These are phyloP conservation scores for Sebastes kiyomatsui DNA, from an alignment of 2,797 vertebrate genomes.

Conservation along the genomic window DNA sequence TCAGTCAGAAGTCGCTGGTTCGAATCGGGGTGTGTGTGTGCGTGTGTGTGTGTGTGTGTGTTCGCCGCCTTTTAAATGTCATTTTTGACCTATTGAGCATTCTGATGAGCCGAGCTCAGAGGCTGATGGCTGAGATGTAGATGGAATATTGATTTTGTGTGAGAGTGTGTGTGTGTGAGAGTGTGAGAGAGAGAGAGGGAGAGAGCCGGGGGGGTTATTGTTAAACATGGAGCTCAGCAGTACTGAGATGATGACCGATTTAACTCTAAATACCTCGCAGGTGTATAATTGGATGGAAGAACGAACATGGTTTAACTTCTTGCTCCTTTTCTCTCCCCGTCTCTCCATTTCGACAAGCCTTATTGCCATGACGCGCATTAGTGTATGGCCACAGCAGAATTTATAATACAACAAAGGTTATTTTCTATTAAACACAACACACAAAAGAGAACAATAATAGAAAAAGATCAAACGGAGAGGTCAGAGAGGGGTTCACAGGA, in stretches of 20 bases:
- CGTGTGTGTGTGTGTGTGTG: not conserved
- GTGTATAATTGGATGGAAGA: conserved; percentile 28
- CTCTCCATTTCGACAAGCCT: not conserved
- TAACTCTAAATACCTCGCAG: conserved; percentile 35
- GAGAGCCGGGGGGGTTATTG: conserved; percentile 22
- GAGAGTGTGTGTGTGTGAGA: not conserved
- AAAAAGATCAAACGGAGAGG: not conserved
- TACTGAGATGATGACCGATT: conserved; percentile 39
- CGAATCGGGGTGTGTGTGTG: not conserved
- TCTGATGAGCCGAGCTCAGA: conserved; percentile 32
- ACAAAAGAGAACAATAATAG: not conserved
- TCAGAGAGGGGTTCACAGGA: not conserved
- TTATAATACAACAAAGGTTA: not conserved
- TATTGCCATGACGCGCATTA: not conserved
- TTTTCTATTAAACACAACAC: not conserved
- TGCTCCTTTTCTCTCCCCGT: not conserved
- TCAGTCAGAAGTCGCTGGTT: conserved; percentile 26
- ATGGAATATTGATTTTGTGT: conserved; percentile 57
- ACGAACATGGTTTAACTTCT: not conserved
- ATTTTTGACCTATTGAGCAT: conserved; percentile 58
- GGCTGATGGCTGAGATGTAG: conserved; percentile 44
- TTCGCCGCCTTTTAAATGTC: conserved; percentile 33
- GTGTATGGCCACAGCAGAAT: not conserved
- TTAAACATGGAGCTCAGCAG: conserved; percentile 43
- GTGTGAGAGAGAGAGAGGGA: not conserved